Evolutionary conservation across 1,140 invertebrate genomes (phyloP), one percentile per base, ranked within the genome.

Genomic region (Laupala kohalensis): DNA sequence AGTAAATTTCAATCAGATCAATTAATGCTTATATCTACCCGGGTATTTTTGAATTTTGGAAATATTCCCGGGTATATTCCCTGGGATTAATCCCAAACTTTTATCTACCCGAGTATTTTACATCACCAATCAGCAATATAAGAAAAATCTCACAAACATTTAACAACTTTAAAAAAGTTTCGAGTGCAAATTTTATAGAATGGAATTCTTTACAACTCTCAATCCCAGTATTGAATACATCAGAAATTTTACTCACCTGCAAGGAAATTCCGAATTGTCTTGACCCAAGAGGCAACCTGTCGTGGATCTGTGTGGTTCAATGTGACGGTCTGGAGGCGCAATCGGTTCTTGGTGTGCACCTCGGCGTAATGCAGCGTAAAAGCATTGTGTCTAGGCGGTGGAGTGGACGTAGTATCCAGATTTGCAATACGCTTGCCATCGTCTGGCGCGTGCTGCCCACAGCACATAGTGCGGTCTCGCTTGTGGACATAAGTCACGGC

Each of bases 291-390:
- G 6, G 84, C 80, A 6, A 89, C 82, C 75, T 88, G 86, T 66
- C 85, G 78, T 0, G 85, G 80, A 76, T 89, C 87, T 0, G 81
- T 81, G 77, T 88, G 87, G 73, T 83, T 84, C 76, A 89, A 82
- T 6, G 82, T 84, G 5, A 88, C 77, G 4, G 78, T 83, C 67
- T 84, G 82, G 74, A 87, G 82, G 28, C 83, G 81, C 87, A 86
- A 88, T 75, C 82, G 84, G 76, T 86, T 87, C 73, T 86, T 85
- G 23, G 82, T 76, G 2, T 80, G 80, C 69, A 82, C 79, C n/a
- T 84, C 83, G 0, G 86, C 87, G 78, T 88, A 89, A 75, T 89
- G 85, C 3, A 89, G 81, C 53, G 84, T 84, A 71, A 89, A 86
- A 75, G 83, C 84, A 64, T 85, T 81, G 9, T 81, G 81, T 27